Evolutionary conservation across 37 sponge, comb jelly and placozoan genomes (phyloP), one percentile per base, ranked within the genome.

Genomic region (Halisarca cf. caerulea): DNA sequence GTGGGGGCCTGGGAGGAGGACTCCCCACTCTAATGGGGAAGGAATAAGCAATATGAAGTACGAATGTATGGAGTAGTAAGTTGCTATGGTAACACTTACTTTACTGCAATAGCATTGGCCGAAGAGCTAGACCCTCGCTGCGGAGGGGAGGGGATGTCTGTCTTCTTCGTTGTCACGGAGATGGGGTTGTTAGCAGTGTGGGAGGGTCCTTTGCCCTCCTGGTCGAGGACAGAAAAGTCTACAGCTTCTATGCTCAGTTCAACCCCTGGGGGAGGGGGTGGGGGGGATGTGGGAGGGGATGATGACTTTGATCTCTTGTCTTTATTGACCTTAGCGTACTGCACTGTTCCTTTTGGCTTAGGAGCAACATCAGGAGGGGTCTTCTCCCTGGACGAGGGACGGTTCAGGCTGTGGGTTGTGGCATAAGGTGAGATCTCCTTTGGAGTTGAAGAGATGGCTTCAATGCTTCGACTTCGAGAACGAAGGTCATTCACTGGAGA

Each of bases 81-180:
- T 11, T 47, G 51, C 11, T 47, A 14, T n/a, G n/a, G n/a, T 6
- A 47, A 47, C 8, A 74, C 72, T 33, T 4, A 74, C 77, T 41
- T 74, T 2, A 74, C 77, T 18, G 77, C 77, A 7, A 74, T 4
- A 3, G 77, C 42, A 41, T 23, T 44, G 0, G 42, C 77, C 32
- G 24, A n/a, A 15, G 38, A 36, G 77, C 41, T 40, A 0, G 32
- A 24, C 1, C 25, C 21, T 39, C 77, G 77, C 77, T 40, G 40
- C 15, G 77, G 77, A 41, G 77, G 77, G 7, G 77, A n/a, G 7
- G 77, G 77, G 24, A n/a, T 23, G 11, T 33, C 77, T 6, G 17
- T 40, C 45, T 74, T 74, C 77, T 74, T 74, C 15, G 77, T 44
- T 40, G 77, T 74, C 77, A 39, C 77, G 45, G 77, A 41, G 77